Evolutionary conservation across 1,140 invertebrate species (phyloP).

Genomic region (Aphaenogaster ashmeadi): DNA sequence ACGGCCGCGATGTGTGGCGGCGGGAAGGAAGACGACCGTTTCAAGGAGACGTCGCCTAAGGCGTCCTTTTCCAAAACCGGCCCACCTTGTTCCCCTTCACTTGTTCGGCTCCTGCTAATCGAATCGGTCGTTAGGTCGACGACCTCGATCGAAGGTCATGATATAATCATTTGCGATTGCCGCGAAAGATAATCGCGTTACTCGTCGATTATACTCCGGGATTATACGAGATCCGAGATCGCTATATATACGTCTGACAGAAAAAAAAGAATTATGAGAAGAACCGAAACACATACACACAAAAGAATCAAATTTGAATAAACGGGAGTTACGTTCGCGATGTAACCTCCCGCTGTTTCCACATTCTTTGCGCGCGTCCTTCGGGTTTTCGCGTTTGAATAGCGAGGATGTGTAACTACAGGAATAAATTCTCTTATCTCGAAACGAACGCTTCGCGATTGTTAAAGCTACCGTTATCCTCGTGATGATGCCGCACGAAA

Average conservation of each 20-base stretch:
- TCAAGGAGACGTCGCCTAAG: constrained; percentile 11
- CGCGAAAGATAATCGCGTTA: constrained; percentile 1
- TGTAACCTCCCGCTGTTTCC: not conserved
- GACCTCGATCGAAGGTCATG: constrained; percentile 13
- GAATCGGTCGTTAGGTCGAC: constrained; percentile 2
- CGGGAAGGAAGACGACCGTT: not conserved
- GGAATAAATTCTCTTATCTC: constrained; percentile 10
- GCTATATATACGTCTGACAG: not conserved
- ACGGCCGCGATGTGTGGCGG: not conserved
- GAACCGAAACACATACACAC: too few species aligned
- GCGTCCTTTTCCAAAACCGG: constrained; percentile 29
- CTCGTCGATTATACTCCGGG: not conserved
- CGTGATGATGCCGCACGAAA: not conserved
- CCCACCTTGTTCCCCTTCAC: not conserved
- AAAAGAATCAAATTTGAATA: not conserved
- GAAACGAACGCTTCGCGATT: not conserved
- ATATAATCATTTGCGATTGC: not conserved
- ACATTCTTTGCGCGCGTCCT: not conserved
- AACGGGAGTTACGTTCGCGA: not conserved
- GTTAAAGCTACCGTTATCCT: not conserved
- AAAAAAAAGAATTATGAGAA: not conserved
- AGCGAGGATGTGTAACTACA: not conserved
- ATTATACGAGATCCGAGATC: not conserved
- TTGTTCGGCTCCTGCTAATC: not conserved
- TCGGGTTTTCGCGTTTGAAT: not conserved